Percentiles rank a stretch among this genome's conserved stretches.
These are phyloP conservation scores for Drosophila pallidifrons DNA, from an alignment of 1,140 invertebrate genomes.

Conservation along the genomic window DNA sequence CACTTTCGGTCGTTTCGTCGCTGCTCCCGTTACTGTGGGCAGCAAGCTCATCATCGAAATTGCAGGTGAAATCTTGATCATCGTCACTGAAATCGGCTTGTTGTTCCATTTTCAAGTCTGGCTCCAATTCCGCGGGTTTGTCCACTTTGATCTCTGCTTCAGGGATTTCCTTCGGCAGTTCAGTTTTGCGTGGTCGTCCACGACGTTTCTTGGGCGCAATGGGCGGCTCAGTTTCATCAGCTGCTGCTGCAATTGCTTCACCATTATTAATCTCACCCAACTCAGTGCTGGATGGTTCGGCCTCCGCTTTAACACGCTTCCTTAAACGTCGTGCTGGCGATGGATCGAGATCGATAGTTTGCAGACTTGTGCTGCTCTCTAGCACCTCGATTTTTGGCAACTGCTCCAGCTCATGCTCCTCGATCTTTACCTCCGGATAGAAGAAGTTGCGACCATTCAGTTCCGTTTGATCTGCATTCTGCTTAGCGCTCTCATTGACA, in stretches of 20 bases:
- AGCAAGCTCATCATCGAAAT: slow-evolving; percentile 38
- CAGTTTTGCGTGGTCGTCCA: slow-evolving; percentile 60
- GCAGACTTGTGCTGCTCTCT: slow-evolving; percentile 46
- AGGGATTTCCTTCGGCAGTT: slow-evolving; percentile 20
- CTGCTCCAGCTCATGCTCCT: slow-evolving; percentile 76
- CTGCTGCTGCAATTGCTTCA: not conserved
- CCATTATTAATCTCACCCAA: not conserved
- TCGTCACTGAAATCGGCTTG: slow-evolving; percentile 51
- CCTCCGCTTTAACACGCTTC: slow-evolving; percentile 59
- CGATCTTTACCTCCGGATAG: slow-evolving; percentile 76
- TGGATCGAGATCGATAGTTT: slow-evolving; percentile 16
- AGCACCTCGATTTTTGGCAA: slow-evolving; percentile 78
- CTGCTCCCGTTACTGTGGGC: slow-evolving; percentile 48
- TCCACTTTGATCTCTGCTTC: slow-evolving; percentile 17
- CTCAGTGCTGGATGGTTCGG: not conserved
- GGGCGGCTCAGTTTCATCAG: not conserved
- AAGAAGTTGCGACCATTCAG: slow-evolving; percentile 54
- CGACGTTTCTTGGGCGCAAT: slow-evolving; percentile 54
- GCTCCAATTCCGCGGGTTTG: slow-evolving; percentile 20
- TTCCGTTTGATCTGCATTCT: slow-evolving; percentile 13
- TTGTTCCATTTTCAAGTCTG: slow-evolving; percentile 48
- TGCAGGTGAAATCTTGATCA: slow-evolving; percentile 49
- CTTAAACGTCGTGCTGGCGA: slow-evolving; percentile 42
- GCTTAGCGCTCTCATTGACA: slow-evolving; percentile 33
- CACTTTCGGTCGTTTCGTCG: slow-evolving; percentile 34